Conservation (phyloP, 2,797 vertebrate genomes). For the Thripadectes ignobilis region DNA sequence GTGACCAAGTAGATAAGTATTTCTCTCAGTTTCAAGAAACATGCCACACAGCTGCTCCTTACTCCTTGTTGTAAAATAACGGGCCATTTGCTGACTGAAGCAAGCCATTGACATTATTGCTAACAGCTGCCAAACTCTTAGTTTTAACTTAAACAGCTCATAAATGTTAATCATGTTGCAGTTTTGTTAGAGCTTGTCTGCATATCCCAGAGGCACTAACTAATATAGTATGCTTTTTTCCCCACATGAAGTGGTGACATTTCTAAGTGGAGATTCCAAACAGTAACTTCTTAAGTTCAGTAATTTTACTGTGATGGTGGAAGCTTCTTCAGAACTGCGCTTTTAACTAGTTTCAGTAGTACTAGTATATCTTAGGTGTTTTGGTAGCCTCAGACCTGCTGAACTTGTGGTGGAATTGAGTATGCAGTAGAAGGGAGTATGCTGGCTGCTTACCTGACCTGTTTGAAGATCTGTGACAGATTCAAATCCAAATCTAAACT, state of each 20-base stretch:
- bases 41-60: slow-evolving; percentile 32
- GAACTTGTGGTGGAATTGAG: not conserved
- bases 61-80: not conserved
- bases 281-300: not conserved
- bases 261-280: not conserved
- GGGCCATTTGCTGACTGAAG: slow-evolving; percentile 13
- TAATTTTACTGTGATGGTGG: not conserved
- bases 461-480: not conserved
- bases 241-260: not conserved
- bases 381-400: not conserved
- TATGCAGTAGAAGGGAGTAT: not conserved
- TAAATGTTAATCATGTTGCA: slow-evolving; percentile 56
- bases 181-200: slow-evolving; percentile 29
- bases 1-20: slow-evolving; percentile 23
- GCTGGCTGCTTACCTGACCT: not conserved
- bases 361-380: not conserved
- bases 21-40: slow-evolving; percentile 9
- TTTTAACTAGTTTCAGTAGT: not conserved
- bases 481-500: not conserved
- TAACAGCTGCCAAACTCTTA: slow-evolving; percentile 44
- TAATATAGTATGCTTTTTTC: not conserved
- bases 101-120: slow-evolving; percentile 38
- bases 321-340: not conserved
- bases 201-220: slow-evolving; percentile 14
- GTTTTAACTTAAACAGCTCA: slow-evolving; percentile 37